A percentile compares a stretch with the other conserved stretches of the same genome.
Evolutionary conservation across 2,797 vertebrate genomes (phyloP).

Genomic region (Lacerta bilineata): DNA sequence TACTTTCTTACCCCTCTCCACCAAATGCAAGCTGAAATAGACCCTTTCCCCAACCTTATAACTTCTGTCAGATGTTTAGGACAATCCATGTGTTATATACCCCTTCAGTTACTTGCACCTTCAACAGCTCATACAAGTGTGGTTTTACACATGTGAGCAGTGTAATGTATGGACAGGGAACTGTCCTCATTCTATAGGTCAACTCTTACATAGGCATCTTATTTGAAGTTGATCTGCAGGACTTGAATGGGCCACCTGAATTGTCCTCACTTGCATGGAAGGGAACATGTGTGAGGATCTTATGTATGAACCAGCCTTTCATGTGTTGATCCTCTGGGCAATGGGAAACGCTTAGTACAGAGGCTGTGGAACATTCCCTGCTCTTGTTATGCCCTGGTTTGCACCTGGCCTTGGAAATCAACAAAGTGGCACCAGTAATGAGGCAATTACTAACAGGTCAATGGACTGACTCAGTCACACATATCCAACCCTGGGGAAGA

Average conservation of each 20-base stretch:
- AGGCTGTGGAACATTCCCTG: not conserved
- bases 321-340: not conserved
- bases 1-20: not conserved
- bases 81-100: not conserved
- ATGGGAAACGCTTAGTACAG: not conserved
- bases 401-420: slow-evolving; percentile 1
- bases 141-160: not conserved
- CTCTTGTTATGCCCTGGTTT: slow-evolving; percentile 1
- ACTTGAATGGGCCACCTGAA: not conserved
- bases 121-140: not conserved
- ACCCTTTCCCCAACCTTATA: not conserved
- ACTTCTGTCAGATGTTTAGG: not conserved
- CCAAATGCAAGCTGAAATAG: too few species aligned
- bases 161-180: not conserved
- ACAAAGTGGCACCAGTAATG: rapidly evolving
- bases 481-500: not conserved
- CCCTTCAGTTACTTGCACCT: not conserved
- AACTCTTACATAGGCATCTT: not conserved
- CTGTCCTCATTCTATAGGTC: not conserved
- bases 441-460: not conserved
- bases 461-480: not conserved
- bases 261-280: too few species aligned
- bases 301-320: not conserved
- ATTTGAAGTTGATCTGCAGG: not conserved
- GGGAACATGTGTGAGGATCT: not conserved